Evolutionary conservation across 2,797 vertebrate species (phyloP).

Genomic region (Xenentodon cancila): DNA sequence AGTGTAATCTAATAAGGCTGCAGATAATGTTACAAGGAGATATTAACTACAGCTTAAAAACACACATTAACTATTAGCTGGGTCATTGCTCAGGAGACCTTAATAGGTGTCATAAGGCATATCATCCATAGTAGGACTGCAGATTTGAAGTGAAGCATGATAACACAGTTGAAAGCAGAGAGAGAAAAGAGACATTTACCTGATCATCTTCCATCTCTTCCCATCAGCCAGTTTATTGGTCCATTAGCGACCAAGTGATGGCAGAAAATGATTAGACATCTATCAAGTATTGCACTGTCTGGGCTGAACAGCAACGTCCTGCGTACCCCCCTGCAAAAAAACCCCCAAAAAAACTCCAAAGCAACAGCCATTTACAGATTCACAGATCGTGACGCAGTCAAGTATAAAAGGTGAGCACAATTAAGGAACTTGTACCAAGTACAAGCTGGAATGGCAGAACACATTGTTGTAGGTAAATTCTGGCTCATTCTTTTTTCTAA

Average conservation of each 20-base stretch:
- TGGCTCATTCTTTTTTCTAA: too few relatives aligned
- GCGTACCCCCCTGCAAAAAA: too few relatives aligned
- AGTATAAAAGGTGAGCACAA: slow-evolving; percentile 17
- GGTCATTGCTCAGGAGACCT: slow-evolving; percentile 54
- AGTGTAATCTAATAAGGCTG: slow-evolving; percentile 50
- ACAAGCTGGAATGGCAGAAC: neutral
- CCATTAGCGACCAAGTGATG: slow-evolving; percentile 71
- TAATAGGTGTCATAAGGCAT: slow-evolving; percentile 50
- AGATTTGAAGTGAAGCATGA: slow-evolving; percentile 53
- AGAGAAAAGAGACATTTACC: slow-evolving; percentile 51
- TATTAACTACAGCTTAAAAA: slow-evolving; percentile 60
- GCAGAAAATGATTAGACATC: slow-evolving; percentile 45
- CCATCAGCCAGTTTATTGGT: slow-evolving; percentile 66
- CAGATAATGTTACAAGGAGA: slow-evolving; percentile 44
- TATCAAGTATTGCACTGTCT: slow-evolving; percentile 52
- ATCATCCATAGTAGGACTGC: slow-evolving; percentile 54
- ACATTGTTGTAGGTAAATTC: too few relatives aligned
- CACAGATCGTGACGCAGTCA: slow-evolving; percentile 26
- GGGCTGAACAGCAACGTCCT: slow-evolving; percentile 9
- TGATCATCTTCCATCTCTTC: slow-evolving; percentile 51
- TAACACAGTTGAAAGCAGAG: slow-evolving; percentile 42
- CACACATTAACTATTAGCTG: slow-evolving; percentile 51
- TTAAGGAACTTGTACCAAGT: neutral
- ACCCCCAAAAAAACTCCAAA: too few relatives aligned
- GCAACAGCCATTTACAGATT: slow-evolving; percentile 17